Percentiles rank a stretch among this genome's conserved stretches.
phyloP scores from a whole-genome alignment of 2,113 vertebrate species.

The Hipposideros armiger region DNA sequence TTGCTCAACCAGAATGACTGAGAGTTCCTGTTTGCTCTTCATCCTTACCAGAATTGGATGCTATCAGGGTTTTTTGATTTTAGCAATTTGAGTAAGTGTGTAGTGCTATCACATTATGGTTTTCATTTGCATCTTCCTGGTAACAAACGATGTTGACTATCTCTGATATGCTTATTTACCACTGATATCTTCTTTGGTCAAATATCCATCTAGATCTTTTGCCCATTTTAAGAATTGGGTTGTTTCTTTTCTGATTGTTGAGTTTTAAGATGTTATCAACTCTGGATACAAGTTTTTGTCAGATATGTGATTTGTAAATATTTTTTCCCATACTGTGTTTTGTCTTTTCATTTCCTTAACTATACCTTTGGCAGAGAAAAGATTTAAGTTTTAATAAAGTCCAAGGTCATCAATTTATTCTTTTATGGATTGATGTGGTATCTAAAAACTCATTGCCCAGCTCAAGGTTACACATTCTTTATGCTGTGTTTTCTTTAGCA shows the following conservation, averaged over 20 bases:
- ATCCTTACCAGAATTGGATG: background rate
- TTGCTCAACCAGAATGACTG: background rate
- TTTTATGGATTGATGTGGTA: background rate
- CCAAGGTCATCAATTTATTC: background rate
- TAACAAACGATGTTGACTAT: background rate
- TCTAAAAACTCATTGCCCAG: background rate
- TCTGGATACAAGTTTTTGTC: background rate
- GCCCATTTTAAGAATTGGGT: background rate
- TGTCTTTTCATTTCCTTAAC: slow-evolving; percentile 20
- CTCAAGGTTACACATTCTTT: background rate
- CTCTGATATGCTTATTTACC: background rate
- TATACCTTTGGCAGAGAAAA: background rate
- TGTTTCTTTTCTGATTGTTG: background rate
- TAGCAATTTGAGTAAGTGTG: background rate
- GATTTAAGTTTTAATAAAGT: background rate
- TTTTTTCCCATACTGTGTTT: background rate
- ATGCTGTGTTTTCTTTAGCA: background rate
- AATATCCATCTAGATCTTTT: background rate
- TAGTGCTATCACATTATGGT: background rate
- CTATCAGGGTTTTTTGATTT: background rate
- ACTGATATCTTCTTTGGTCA: background rate
- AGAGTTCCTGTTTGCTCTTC: background rate
- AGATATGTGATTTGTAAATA: background rate
- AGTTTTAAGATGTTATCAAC: background rate
- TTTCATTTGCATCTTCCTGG: slow-evolving; percentile 20